Evolutionary conservation across 2,113 vertebrate species (phyloP).

Genomic region (Python bivittatus): DNA sequence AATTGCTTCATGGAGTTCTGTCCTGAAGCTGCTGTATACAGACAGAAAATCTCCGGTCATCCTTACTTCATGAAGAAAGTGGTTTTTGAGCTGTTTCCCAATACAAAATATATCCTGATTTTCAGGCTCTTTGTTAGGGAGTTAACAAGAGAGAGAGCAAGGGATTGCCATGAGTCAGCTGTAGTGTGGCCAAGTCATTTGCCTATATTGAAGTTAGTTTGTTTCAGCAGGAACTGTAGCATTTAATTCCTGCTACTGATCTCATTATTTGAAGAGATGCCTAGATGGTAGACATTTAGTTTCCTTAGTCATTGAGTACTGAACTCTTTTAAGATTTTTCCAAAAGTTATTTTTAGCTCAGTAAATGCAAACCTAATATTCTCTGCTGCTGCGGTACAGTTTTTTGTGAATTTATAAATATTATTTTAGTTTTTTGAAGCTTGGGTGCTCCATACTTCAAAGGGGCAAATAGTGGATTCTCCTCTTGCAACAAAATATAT

Average conservation of each 20-base stretch:
- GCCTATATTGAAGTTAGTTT: neutral
- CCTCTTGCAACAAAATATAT: neutral
- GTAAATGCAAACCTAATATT: neutral
- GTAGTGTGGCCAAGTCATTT: rapidly evolving
- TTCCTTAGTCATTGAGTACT: constrained; percentile 10
- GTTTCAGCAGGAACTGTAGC: neutral
- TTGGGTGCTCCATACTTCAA: neutral
- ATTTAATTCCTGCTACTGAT: constrained; percentile 16
- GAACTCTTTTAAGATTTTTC: neutral
- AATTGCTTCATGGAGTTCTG: neutral
- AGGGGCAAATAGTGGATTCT: neutral
- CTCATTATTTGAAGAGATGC: neutral
- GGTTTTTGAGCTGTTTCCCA: neutral
- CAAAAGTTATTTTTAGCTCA: neutral
- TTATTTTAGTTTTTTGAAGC: neutral
- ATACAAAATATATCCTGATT: neutral
- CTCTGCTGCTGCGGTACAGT: neutral
- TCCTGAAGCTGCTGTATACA: neutral
- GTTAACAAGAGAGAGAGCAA: rapidly evolving
- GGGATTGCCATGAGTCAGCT: neutral
- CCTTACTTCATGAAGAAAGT: neutral
- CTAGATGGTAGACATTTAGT: neutral
- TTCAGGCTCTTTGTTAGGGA: neutral
- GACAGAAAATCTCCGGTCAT: neutral
- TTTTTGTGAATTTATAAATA: neutral